These are phyloP conservation scores for Siderastrea siderea DNA, from an alignment of 92 coral and sea anemone genomes.

Conservation along the genomic window DNA sequence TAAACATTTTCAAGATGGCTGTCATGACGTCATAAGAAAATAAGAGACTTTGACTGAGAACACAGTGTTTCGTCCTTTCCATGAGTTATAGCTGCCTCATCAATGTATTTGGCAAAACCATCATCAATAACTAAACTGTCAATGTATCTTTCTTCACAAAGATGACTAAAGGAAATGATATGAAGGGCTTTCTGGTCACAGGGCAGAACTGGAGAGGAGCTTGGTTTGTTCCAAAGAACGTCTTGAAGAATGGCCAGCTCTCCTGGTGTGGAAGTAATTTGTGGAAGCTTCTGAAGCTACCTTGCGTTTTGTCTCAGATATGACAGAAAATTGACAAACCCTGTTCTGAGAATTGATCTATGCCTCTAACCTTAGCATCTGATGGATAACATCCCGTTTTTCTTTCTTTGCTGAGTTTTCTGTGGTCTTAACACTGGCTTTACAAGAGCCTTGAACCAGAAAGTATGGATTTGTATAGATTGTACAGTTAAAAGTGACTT, in stretches of 20 bases:
- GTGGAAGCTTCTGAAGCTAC: slow-evolving; percentile 60
- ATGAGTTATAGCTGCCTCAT: background rate
- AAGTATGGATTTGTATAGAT: slow-evolving; percentile 19
- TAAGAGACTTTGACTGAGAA: too few relatives aligned
- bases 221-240: slow-evolving; percentile 60
- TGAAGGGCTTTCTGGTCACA: slow-evolving; percentile 44
- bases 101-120: slow-evolving; percentile 41
- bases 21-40: too few relatives aligned
- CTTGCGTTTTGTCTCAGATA: slow-evolving; percentile 12
- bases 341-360: slow-evolving; percentile 50
- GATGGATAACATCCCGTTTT: slow-evolving; percentile 19
- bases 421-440: slow-evolving; percentile 31
- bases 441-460: slow-evolving; percentile 39
- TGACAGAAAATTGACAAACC: slow-evolving; percentile 48
- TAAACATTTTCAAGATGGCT: too few relatives aligned
- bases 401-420: slow-evolving; percentile 23
- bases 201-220: slow-evolving; percentile 19
- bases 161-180: slow-evolving; percentile 49
- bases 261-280: background rate
- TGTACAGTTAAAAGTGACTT: background rate
- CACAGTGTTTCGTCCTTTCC: slow-evolving; percentile 30
- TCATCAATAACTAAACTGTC: slow-evolving; percentile 65
- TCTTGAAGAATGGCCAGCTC: slow-evolving; percentile 12
- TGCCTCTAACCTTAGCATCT: slow-evolving; percentile 30
- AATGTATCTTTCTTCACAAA: slow-evolving; percentile 57